Conservation (phyloP, 2,113 vertebrate genomes). For the Antigone vipio region DNA sequence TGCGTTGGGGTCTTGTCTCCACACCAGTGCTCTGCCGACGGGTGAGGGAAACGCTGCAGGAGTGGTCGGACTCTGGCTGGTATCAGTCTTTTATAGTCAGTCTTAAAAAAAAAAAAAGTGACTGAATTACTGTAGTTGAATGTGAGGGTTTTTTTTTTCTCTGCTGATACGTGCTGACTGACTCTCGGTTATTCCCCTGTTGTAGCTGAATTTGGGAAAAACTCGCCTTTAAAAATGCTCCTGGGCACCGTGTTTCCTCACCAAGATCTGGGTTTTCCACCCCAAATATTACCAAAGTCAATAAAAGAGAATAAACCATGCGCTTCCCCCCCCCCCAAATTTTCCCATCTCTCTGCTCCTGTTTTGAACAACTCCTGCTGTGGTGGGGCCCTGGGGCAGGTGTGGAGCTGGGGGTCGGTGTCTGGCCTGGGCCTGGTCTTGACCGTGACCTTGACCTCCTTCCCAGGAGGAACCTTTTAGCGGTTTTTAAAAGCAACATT, state of each 20-base stretch:
- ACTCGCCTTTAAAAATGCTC: neutral
- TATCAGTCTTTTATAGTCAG: neutral
- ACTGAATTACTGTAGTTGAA: neutral
- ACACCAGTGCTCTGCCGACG: no score
- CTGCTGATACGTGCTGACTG: neutral
- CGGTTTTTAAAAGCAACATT: neutral
- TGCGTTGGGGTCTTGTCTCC: no score
- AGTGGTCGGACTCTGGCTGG: neutral
- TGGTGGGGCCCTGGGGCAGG: neutral
- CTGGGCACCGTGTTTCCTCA: neutral
- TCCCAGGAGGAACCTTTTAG: neutral
- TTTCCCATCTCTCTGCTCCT: neutral
- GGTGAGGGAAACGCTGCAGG: no score
- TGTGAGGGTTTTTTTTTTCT: neutral
- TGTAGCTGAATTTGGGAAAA: neutral
- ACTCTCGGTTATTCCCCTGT: neutral
- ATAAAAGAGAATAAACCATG: neutral
- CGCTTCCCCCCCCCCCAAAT: neutral
- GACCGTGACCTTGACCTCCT: neutral
- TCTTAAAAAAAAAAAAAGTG: neutral
- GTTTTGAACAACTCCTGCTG: neutral
- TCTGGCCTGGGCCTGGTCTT: neutral
- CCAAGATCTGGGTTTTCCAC: neutral
- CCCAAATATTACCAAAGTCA: neutral
- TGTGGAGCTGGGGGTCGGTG: neutral